Evolutionary conservation across 2,113 vertebrate species (phyloP), one percentile per base, ranked within the genome.

Genomic region (Otus sunia): DNA sequence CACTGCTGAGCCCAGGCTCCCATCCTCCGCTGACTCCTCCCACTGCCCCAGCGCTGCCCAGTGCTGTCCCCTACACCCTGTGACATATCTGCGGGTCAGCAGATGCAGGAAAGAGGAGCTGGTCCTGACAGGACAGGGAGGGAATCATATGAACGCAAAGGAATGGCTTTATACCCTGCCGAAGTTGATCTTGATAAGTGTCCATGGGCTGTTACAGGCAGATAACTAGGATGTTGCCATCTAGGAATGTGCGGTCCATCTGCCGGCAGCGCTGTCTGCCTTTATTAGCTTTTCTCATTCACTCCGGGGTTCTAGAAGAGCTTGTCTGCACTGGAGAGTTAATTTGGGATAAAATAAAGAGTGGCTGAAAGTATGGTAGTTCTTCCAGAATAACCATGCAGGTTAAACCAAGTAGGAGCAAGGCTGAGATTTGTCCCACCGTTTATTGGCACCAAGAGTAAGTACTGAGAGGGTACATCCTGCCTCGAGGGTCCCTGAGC

Each of bases 1-100:
- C 12, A 15, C 15, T 1, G 0, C 15, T 0, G 3, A 45, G 11
- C 29, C 52, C n/a, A 30, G 29, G 15, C 9, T 53, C 9, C 64
- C 6, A 1, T 52, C 50, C 29, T 64, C 58, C 2, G 1, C 53
- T 47, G 19, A 50, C 37, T 36, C 45, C 47, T 49, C 26, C 12
- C 1, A 2, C 34, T 1, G 1, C 5, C 34, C 37, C 37, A 52
- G 32, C 3, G 1, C 39, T 59, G 30, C 26, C 15, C 34, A 43
- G 11, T 37, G 47, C 63, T 78, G 15, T 63, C 37, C 43, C 10
- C 14, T 39, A 9, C 1, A 5, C 30, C 15, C n/a, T 22, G 32
- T 2, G 1, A 52, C 45, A 47, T 47, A 41, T 32, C 69, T 0
- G 0, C 1, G 2, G 10, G 45, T 22, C 45, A 55, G 52, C 37